Base-by-base conservation (phyloP, 2,888 invertebrate species). In the Leptopilina syphax region DNA sequence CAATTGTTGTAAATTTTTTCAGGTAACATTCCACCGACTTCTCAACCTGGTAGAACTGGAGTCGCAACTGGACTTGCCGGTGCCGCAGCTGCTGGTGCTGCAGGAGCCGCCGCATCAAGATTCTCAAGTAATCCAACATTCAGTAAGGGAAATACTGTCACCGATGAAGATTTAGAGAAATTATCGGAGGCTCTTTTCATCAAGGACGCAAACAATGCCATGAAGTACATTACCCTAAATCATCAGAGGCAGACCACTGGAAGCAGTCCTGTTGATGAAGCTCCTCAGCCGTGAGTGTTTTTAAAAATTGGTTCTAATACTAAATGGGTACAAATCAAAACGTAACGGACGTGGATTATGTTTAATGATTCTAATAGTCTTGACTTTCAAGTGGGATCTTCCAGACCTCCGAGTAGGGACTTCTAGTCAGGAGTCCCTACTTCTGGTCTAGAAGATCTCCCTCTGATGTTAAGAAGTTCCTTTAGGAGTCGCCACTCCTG, bases 221-320 rank as follows among this genome's bases (percentile, higher is more conserved):
- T 95, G 7, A 94, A 92, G 88, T 94, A 94, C 84, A 93, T 96
- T n/a, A 94, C 94, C 0, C 88, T 97, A 1, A 96, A 96, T 90
- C 93, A 95, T 81, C 97, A 97, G 92, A 95, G 95, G 83, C 94
- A 94, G 90, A 96, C 96, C 0, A 94, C 95, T 1, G 95, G 96
- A 9, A 94, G 94, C 76, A 95, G 95, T 18, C 92, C 92, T 77
- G 93, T 92, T 13, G 97, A 97, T 89, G 95, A 95, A 91, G 96
- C 97, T 8, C 94, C 96, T 44, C 92, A 93, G 85, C 95, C 96
- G 97, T 97, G 93, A 95, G 95, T 73, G 27, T 60, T 57, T n/a
- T 57, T 12, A 12, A 13, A 57, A 57, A 6, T 7, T 8, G 44
- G 5, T 44, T 44, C 34, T 44, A 44, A 8, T 8, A 0, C 34